Base-by-base conservation (phyloP, 2,797 vertebrate genomes). In the Ctenopoma kingsleyae region DNA sequence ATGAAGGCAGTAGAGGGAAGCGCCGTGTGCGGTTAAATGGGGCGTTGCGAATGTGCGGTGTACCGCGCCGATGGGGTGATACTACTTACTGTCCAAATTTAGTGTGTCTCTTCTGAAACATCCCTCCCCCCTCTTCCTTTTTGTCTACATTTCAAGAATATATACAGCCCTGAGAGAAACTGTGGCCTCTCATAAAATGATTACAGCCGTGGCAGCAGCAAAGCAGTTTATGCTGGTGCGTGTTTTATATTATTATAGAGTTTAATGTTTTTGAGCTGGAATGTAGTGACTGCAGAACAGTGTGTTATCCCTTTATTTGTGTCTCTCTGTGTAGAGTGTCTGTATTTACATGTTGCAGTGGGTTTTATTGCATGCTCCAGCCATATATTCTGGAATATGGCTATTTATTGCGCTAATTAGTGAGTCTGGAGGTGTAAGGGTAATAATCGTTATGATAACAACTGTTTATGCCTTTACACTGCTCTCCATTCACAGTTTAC, bases 21-120 rank as follows among this genome's bases (percentile, higher is more conserved):
- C 93, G 89, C 93, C 86, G 93, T 90, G 94, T 89, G 94, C 93
- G 88, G 96, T 94, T 96, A 96, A 97, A 97, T 96, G 96, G 96
- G 94, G 95, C 94, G 90, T 96, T 95, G 94, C 95, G 93, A 94
- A 95, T 75, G 75, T 94, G 95, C 90, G 88, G 93, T 91, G 91
- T 92, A 94, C 92, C 94, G 92, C 93, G 2, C 65, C 92, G 94
- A 95, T 94, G 94, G 93, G 94, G 93, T 91, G 91, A 92, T 68
- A 91, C 95, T 95, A 94, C 95, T 95, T 94, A 93, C 94, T 94
- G 94, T 94, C 95, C 95, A 94, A 94, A 96, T 95, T 94, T 91
- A 93, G 92, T 91, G 80, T 82, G 85, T 93, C 93, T 94, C 93
- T 85, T 87, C 90, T 89, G 92, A 91, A 90, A 77, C 76, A 67